Conservation (phyloP, 2,888 invertebrate species). For the Drosophila aldrichi region DNA sequence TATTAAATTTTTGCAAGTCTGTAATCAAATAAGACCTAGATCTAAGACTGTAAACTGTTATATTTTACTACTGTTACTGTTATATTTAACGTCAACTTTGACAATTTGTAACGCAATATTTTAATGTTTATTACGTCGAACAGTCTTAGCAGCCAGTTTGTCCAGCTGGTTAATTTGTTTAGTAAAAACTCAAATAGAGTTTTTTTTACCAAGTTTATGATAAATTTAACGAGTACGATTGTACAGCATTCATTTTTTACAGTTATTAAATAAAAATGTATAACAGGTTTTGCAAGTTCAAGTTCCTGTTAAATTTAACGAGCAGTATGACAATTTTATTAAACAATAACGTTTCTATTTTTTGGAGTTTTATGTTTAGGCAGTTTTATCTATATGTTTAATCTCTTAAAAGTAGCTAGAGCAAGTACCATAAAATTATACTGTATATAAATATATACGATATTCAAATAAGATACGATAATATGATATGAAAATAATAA, state of each 20-base stretch:
- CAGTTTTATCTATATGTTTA: not conserved
- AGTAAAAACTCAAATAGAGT: not conserved
- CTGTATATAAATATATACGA: not conserved
- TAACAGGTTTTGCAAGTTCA: not conserved
- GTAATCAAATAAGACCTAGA: not conserved
- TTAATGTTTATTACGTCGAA: not conserved
- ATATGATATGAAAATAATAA: not conserved
- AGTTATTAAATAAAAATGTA: not conserved
- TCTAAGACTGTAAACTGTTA: not conserved
- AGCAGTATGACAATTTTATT: not conserved
- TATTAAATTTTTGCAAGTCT: not conserved
- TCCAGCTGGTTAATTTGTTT: not conserved
- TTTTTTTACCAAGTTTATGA: not conserved
- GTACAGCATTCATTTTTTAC: not conserved
- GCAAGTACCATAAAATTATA: too few relatives aligned
- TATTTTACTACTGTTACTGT: not conserved
- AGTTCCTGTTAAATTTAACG: not conserved
- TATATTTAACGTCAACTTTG: not conserved
- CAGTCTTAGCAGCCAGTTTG: too few relatives aligned
- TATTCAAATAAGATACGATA: not conserved
- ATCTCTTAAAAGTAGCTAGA: too few relatives aligned
- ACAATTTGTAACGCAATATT: not conserved
- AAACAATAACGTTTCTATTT: not conserved
- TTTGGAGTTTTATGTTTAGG: not conserved
- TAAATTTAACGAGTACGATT: constrained; percentile 1